Evolutionary conservation across 1,140 invertebrate genomes (phyloP), one percentile per base, ranked within the genome.

Genomic region (Heliconius melpomene): DNA sequence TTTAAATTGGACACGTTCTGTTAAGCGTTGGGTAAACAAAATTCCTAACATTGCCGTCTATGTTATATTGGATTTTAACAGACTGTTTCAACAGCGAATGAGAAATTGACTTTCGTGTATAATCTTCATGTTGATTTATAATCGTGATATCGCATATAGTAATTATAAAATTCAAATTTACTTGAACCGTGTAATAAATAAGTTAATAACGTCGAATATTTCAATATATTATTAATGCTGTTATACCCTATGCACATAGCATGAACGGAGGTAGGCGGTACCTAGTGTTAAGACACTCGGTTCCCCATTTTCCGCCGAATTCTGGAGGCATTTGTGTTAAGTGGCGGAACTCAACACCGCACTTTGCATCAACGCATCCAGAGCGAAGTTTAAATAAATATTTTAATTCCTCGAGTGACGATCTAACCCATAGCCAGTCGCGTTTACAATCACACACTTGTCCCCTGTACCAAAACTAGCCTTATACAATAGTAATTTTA

Each of bases 1-100:
- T 80, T 74, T 74, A 79, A 79, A 79, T 79, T 74, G 52, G 79
- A 77, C 77, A 80, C 79, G 79, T 80, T 80, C 79, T 80, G 72
- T 80, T 80, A 74, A 54, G 38, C 73, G 72, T 80, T 80, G 74
- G 72, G 75, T 80, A 77, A 80, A 80, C 72, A 77, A 66, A 20
- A n/a, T 74, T 3, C 70, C 26, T 71, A 71, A 36, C 23, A 32
- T 71, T 36, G 32, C 70, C 26, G 11, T 26, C 60, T 70, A 70
- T 50, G 16, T 54, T 54, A 54, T 74, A 46, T 52, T 75, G 46
- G n/a, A 36, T 71, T 11, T 36, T n/a, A n/a, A 57, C 54, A 57
- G 23, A 57, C 54, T n/a, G 9, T 57, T 57, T 57, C 54, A 57
- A 57, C 50, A 52, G 50, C n/a, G 54, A 23, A 57, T 57, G 54